phyloP scores from a whole-genome alignment of 1,140 invertebrate genomes.

The Drosophila parabipectinata region DNA sequence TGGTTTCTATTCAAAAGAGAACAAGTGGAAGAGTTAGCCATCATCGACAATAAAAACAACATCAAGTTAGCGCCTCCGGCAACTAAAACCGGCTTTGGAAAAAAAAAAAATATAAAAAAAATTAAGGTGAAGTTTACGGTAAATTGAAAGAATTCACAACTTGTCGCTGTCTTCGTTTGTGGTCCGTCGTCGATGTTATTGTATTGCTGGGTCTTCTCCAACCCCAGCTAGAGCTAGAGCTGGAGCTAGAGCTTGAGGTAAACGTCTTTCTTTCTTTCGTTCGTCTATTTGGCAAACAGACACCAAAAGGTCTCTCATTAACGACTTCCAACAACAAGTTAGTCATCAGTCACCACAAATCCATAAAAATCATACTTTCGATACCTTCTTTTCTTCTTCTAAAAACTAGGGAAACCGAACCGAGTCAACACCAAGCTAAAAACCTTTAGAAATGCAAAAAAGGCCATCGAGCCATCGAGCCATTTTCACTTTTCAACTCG shows the following conservation, averaged over 20 bases:
- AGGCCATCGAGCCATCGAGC: conserved; percentile 51
- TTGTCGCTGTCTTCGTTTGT: conserved; percentile 51
- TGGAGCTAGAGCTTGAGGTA: neutral
- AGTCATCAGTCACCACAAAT: conserved; percentile 39
- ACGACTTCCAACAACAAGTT: conserved; percentile 41
- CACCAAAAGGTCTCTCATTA: conserved; percentile 32
- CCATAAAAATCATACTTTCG: conserved; percentile 50
- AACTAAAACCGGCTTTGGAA: conserved; percentile 55
- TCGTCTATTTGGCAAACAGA: conserved; percentile 51
- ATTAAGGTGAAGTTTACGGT: conserved; percentile 84
- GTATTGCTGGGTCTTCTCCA: neutral
- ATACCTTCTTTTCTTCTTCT: conserved; percentile 36
- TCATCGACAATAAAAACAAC: conserved; percentile 33
- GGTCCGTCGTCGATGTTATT: conserved; percentile 14
- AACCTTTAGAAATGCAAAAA: conserved; percentile 72
- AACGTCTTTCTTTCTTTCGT: conserved; percentile 54
- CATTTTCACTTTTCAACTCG: conserved; percentile 71
- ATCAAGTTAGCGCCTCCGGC: conserved; percentile 57
- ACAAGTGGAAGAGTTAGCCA: conserved; percentile 56
- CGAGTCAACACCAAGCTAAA: conserved; percentile 1
- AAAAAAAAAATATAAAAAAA: conserved; percentile 26
- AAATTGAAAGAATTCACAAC: conserved; percentile 82
- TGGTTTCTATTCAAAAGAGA: conserved; percentile 47
- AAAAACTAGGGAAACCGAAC: too few relatives aligned
- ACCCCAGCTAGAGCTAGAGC: too few relatives aligned